These are phyloP conservation scores for Archips crataeganus DNA, from an alignment of 2,888 invertebrate genomes.

Conservation along the genomic window DNA sequence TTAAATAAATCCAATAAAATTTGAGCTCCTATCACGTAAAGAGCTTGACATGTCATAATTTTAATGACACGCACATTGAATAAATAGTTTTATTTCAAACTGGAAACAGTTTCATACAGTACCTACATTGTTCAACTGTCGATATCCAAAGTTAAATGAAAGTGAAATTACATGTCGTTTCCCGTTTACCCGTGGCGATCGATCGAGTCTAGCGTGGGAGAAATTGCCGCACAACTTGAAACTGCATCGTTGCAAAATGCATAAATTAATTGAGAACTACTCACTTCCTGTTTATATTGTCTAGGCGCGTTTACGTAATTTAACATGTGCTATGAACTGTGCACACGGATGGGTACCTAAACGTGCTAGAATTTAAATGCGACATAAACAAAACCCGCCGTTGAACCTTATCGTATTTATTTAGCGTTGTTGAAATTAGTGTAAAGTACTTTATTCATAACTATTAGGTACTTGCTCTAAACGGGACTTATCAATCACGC, in stretches of 20 bases:
- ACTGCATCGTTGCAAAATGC: conserved; percentile 39
- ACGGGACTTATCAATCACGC: too few relatives aligned
- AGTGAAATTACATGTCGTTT: conserved; percentile 71
- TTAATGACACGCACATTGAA: not conserved
- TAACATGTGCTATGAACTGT: not conserved
- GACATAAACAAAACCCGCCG: too few relatives aligned
- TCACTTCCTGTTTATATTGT: conserved; percentile 34
- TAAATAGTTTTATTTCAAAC: not conserved
- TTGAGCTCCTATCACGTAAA: not conserved
- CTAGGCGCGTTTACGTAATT: conserved; percentile 17
- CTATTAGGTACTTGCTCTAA: too few relatives aligned
- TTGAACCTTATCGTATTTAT: too few relatives aligned
- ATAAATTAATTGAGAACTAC: conserved; percentile 35
- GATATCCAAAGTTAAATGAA: conserved; percentile 72
- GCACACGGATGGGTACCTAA: not conserved
- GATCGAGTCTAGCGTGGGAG: conserved; percentile 61
- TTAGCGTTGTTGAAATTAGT: too few relatives aligned
- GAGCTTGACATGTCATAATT: not conserved
- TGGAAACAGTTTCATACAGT: conserved; percentile 47
- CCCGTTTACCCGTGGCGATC: conserved; percentile 57
- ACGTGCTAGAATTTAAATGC: not conserved
- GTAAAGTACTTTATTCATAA: too few relatives aligned
- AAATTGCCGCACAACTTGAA: conserved; percentile 50
- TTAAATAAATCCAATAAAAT: not conserved
- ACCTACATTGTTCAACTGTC: conserved; percentile 61